Evolutionary conservation across 2,113 vertebrate genomes (phyloP), one percentile per base, ranked within the genome.

Genomic region (Phainopepla nitens): DNA sequence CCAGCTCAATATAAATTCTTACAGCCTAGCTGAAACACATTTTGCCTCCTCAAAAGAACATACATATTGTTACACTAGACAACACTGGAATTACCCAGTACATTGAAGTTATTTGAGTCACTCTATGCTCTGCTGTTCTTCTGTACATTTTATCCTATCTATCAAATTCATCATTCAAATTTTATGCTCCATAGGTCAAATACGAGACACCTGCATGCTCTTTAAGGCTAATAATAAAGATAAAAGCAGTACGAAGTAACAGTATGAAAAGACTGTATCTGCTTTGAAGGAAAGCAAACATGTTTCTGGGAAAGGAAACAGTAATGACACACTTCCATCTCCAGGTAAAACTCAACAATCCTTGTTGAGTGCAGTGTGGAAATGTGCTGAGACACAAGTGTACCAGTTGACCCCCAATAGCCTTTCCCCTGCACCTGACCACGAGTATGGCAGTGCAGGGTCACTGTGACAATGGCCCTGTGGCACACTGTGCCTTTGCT

Each of bases 391-490:
- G 44, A 25, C 50, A 36, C n/a, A 71, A 35, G 9, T 5, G 19
- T 13, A 57, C 8, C 24, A 50, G 29, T 7, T 50, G 29, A 36
- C 36, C 17, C 28, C 14, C 15, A 24, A 8, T 0, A 70, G 35
- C 20, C 35, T 58, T 35, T 39, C 8, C 6, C 51, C 44, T n/a
- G 28, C 11, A 57, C 10, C 36, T 27, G 22, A 53, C 11, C 41
- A 56, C 0, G 0, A 42, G 44, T 27, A 29, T 0, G 11, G 36
- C 29, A 82, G 23, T 19, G 27, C 28, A 45, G 49, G 1, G 13
- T 13, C 57, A 41, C 29, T 36, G 31, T 27, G 44, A 58, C 35
- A 42, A 18, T 8, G 19, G 54, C 14, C 10, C 42, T 1, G 0
- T 5, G 31, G 18, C 23, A 54, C 1, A 2, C 27, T 39, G n/a